A percentile compares a stretch with the other conserved stretches of the same genome.
These are phyloP conservation scores for Phrynosoma blainvillii DNA, from an alignment of 2,113 vertebrate species.

Conservation along the genomic window DNA sequence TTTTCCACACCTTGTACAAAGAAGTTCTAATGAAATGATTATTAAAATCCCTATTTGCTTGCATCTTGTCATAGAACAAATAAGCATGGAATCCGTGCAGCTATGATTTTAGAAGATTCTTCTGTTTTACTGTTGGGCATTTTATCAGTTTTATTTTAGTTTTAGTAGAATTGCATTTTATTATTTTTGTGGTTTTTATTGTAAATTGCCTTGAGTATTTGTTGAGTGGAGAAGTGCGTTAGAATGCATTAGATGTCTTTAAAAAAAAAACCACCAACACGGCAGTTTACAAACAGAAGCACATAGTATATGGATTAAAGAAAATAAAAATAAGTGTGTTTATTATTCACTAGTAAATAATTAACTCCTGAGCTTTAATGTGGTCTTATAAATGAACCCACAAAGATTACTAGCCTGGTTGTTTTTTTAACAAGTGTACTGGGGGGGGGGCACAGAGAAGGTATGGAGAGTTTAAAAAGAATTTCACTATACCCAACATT, in stretches of 20 bases:
- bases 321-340: background rate
- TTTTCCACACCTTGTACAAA: no score
- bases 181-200: background rate
- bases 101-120: background rate
- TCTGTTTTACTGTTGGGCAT: background rate
- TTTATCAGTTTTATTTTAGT: background rate
- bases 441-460: no score
- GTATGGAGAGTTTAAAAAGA: background rate
- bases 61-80: no score
- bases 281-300: constrained; percentile 13
- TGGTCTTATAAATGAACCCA: background rate
- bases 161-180: background rate
- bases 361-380: background rate
- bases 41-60: no score
- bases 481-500: background rate
- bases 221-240: background rate
- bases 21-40: no score
- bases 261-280: background rate
- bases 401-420: background rate
- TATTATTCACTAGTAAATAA: background rate
- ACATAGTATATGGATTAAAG: background rate
- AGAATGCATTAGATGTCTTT: background rate
- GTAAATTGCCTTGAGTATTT: background rate
- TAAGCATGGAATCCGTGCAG: no score
- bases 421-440: background rate